These are phyloP conservation scores for Diphyllodes magnificus DNA, from an alignment of 2,113 vertebrate species.

Conservation along the genomic window DNA sequence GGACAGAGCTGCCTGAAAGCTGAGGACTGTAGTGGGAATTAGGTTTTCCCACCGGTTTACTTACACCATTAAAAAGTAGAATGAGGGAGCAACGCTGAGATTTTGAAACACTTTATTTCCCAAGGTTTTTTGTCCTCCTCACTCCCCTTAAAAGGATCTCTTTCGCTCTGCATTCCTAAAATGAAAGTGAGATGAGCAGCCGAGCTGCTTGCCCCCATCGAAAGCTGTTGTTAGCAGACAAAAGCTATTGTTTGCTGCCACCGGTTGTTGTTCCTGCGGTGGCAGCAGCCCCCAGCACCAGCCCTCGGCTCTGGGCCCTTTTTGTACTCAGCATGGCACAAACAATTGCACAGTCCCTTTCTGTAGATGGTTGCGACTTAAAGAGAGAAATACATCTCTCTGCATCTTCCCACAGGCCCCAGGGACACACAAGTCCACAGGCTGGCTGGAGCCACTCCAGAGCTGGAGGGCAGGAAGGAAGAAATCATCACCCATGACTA, in stretches of 20 bases:
- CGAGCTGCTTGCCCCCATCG: neutral
- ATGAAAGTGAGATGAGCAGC: neutral
- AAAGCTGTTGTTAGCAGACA: neutral
- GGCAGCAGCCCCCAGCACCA: neutral
- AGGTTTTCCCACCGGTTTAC: neutral
- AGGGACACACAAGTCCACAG: neutral
- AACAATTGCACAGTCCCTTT: neutral
- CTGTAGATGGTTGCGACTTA: neutral
- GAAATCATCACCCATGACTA: neutral
- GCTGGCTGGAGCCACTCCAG: neutral
- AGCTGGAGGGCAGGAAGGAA: neutral
- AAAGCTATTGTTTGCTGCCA: constrained; percentile 29
- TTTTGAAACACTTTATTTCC: neutral
- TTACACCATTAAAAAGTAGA: neutral
- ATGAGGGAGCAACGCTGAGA: neutral
- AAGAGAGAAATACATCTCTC: neutral
- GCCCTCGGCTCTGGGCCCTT: neutral
- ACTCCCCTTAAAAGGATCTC: neutral
- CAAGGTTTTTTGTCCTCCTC: neutral
- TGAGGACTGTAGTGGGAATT: neutral
- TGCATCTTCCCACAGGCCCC: neutral
- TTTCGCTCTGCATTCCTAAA: neutral
- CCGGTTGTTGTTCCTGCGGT: neutral
- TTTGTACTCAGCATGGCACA: neutral
- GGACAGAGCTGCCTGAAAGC: neutral